Base-by-base conservation (phyloP, 2,888 invertebrate species). In the Cataglyphis rosenhaueri region DNA sequence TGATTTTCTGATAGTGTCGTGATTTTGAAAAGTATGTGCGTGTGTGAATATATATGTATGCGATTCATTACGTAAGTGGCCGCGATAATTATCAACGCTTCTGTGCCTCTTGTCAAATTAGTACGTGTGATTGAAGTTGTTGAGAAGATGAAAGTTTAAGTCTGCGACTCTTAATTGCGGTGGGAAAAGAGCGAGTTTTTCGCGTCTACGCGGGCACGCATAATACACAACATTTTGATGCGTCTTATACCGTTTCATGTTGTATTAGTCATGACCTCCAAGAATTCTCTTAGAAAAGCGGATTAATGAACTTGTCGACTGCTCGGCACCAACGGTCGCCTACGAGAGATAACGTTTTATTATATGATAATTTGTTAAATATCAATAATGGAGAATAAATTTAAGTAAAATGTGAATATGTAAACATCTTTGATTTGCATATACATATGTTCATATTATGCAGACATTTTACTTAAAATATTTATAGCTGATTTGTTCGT, bases 221-320 rank as follows among this genome's bases (percentile, higher is more conserved):
- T 12, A 65, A 88, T 82, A 52, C 71, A 62, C 18, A 66, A 84
- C 84, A 84, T 86, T 86, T 86, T 85, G 82, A 88, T 85, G 84
- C 61, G 62, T 48, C 35, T 78, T 79, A 71, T 85, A 85, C 88
- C 73, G 83, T 88, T 88, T 87, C 75, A 82, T 73, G 81, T 64
- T 84, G 85, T 82, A 87, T 88, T 89, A 89, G 86, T 88, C 86
- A 90, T 85, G 87, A 86, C 74, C 87, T 85, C 87, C 74, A 10
- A 78, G 89, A 87, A 86, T 81, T 81, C 86, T 90, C 88, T 35
- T 75, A 84, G 89, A 90, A 90, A 85, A 83, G 64, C 66, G 65
- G 86, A 83, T 68, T 83, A 84, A 89, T 87, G 83, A 88, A 89
- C 85, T 82, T 65, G 83, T 75, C 84, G 79, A 79, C 79, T 62